These are phyloP conservation scores for mouse (Mus musculus) DNA, from an alignment of 2,113 vertebrate genomes.

Conservation along the genomic window GRCm39 chr4:66076001-66076500, in stretches of 20 bases:
- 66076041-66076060: neutral
- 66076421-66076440: neutral
- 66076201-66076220: no score
- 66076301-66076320: neutral
- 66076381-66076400: neutral
- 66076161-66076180: neutral
- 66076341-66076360: neutral
- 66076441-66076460: rapidly evolving
- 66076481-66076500: neutral
- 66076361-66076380: rapidly evolving
- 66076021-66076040: slow-evolving; percentile 53
- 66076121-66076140: neutral
- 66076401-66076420: neutral
- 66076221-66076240: neutral
- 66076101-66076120: neutral
- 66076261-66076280: neutral
- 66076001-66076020: slow-evolving; percentile 82
- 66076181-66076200: rapidly evolving
- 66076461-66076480: neutral
- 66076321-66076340: neutral
- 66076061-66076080: slow-evolving; percentile 63
- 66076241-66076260: neutral
- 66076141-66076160: neutral
- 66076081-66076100: slow-evolving; percentile 7
- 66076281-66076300: neutral